These are phyloP conservation scores for Strigops habroptila DNA, from an alignment of 2,113 vertebrate species.

Conservation along the genomic window DNA sequence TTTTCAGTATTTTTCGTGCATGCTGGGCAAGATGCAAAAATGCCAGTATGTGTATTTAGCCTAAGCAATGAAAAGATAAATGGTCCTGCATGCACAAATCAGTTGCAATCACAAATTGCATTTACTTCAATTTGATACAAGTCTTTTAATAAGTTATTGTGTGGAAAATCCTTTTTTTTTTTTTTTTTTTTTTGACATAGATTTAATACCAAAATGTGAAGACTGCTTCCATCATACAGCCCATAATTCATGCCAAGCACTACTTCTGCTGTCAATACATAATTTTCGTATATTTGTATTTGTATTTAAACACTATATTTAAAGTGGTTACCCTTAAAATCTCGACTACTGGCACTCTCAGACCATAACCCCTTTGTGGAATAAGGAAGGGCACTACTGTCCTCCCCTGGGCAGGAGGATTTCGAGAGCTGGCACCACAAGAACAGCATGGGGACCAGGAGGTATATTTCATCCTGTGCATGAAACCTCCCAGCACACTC, in stretches of 20 bases:
- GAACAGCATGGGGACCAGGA: background rate
- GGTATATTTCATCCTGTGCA: background rate
- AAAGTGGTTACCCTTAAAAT: background rate
- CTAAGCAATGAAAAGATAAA: background rate
- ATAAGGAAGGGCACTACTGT: background rate
- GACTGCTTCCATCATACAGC: background rate
- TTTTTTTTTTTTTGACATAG: background rate
- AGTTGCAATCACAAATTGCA: background rate
- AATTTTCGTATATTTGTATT: background rate
- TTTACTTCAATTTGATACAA: fast-evolving
- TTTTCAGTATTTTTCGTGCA: background rate
- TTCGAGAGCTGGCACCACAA: background rate
- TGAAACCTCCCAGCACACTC: background rate
- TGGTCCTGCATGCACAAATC: background rate
- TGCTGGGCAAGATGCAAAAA: background rate
- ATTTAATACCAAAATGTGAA: background rate
- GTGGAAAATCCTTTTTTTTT: background rate
- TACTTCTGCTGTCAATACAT: background rate
- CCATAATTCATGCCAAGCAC: background rate
- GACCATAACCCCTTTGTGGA: fast-evolving
- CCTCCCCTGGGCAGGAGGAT: background rate
- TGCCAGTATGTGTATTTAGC: background rate
- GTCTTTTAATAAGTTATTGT: background rate
- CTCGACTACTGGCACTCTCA: background rate
- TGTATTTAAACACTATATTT: background rate